Evolutionary conservation across 2,113 vertebrate species (phyloP), one percentile per base, ranked within the genome.

Genomic region (Crocuta crocuta): DNA sequence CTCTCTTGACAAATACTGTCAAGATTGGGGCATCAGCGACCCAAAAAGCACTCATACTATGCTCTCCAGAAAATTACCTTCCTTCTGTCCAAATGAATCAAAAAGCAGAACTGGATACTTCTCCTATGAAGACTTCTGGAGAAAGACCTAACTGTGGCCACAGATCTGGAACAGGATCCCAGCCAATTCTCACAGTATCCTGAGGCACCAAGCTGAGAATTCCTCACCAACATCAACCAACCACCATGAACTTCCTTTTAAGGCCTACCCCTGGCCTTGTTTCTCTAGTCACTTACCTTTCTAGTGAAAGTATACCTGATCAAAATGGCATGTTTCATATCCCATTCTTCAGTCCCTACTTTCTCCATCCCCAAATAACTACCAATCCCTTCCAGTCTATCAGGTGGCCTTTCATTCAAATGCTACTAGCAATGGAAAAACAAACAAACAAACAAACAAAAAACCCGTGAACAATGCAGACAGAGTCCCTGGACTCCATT

Each of bases 351-450:
- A 89, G 45, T 19, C 26, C 21, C 55, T 31, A n/a, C 68, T 50
- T 86, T 48, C 33, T 33, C 61, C 39, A 50, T 10, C 15, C 43
- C 28, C 73, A 91, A 91, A 48, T 84, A 94, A 53, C 35, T 63
- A 95, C 26, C 70, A 94, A 43, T 94, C 43, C 70, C 68, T 68
- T 79, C 92, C 48, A 91, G 48, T 53, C 74, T 4, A 89, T 35
- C 58, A 82, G 73, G 12, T 95, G n/a, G 53, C 13, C 15, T 97
- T 91, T 76, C 92, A 85, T 45, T 86, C 70, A 88, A 87, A 74
- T 76, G 61, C 31, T 92, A 6, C 21, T 68, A 35, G 39, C 87
- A 31, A 9, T 81, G 4, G 2, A 48, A 15, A 16, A 58, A 39
- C 39, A 39, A 39, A 39, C 39, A 39, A 53, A 78, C 73, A 63